Evolutionary conservation across 1,140 invertebrate genomes (phyloP).

Genomic region (Parasteatoda tepidariorum): DNA sequence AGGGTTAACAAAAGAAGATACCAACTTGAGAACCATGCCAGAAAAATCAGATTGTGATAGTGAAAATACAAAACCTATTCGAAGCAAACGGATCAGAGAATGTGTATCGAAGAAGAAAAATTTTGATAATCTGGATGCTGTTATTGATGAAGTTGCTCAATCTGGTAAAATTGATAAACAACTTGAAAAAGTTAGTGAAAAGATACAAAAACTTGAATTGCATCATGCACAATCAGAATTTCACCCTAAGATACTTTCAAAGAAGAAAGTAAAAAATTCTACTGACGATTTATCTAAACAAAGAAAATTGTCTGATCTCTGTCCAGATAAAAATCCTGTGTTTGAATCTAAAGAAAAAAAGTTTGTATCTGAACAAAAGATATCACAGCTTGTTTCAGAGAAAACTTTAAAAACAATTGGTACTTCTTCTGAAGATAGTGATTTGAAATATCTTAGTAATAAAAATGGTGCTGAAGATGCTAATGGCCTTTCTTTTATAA

Average conservation of each 20-base stretch:
- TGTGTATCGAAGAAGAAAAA: not conserved
- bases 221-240: not conserved
- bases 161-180: not conserved
- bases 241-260: not conserved
- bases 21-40: too few species aligned
- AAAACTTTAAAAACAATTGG: too few species aligned
- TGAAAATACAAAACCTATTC: not conserved
- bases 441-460: too few species aligned
- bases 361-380: too few species aligned
- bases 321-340: too few species aligned
- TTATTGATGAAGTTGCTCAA: slow-evolving; percentile 47
- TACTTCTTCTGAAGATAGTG: too few species aligned
- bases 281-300: too few species aligned
- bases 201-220: not conserved
- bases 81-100: not conserved
- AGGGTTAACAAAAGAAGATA: not conserved
- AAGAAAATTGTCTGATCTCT: too few species aligned
- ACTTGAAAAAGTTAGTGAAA: not conserved
- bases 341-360: too few species aligned
- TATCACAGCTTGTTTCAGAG: too few species aligned
- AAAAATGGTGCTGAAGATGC: not conserved
- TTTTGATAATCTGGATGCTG: slow-evolving; percentile 39
- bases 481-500: not conserved
- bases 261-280: not conserved
- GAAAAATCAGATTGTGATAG: too few species aligned